Evolutionary conservation across 2,797 vertebrate genomes (phyloP).

Genomic region (Enteromius thamalakanensis): DNA sequence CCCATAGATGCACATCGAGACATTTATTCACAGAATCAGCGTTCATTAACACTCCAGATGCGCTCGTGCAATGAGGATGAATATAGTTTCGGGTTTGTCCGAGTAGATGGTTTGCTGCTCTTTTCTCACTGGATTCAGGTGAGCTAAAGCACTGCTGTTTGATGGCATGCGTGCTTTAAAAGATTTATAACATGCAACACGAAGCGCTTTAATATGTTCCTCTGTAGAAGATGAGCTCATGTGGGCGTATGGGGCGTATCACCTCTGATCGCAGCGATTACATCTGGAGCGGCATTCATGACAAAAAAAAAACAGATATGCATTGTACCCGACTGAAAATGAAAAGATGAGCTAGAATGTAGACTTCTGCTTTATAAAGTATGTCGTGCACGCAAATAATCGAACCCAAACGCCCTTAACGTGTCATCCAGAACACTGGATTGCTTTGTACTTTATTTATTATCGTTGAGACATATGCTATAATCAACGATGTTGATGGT

Average conservation of each 20-base stretch:
- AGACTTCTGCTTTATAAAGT: not conserved
- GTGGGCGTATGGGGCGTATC: slow-evolving; percentile 22
- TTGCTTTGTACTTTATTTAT: not conserved
- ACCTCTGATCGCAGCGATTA: not conserved
- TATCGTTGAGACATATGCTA: not conserved
- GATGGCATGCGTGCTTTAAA: not conserved
- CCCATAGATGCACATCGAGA: not conserved
- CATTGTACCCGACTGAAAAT: too few relatives aligned
- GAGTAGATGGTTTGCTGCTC: not conserved
- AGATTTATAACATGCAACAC: not conserved
- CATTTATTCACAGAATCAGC: not conserved
- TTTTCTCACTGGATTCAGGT: not conserved
- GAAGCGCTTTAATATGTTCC: not conserved
- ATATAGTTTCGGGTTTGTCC: not conserved
- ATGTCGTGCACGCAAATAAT: not conserved
- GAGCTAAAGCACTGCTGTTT: not conserved
- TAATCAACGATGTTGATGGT: not conserved
- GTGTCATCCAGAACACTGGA: not conserved
- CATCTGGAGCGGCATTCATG: not conserved
- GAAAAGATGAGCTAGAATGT: not conserved
- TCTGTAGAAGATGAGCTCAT: not conserved
- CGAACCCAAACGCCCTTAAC: not conserved
- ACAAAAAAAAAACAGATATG: too few relatives aligned
- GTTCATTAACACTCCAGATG: not conserved
- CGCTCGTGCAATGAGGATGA: not conserved